These are phyloP conservation scores for Nomada ferruginata DNA, from an alignment of 2,888 invertebrate species.

Conservation along the genomic window DNA sequence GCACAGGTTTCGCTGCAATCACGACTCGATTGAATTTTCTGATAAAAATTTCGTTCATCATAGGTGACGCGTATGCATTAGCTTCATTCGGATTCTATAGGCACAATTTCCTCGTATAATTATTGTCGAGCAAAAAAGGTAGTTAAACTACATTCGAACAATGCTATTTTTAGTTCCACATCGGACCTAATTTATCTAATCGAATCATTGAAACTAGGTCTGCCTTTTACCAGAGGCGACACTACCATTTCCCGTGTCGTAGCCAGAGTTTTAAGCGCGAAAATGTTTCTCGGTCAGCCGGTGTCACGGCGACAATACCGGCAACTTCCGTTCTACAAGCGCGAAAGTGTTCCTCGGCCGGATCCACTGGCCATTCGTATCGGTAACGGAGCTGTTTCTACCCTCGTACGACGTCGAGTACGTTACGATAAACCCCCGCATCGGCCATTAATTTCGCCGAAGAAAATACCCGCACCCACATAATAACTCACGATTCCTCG, in stretches of 20 bases:
- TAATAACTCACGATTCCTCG: slow-evolving; percentile 33
- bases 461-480: slow-evolving; percentile 41
- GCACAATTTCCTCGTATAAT: too few species aligned
- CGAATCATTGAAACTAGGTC: too few species aligned
- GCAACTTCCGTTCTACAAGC: slow-evolving; percentile 45
- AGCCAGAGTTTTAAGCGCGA: neutral
- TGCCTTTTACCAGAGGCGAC: neutral
- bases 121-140: too few species aligned
- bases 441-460: slow-evolving; percentile 70
- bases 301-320: slow-evolving; percentile 21
- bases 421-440: slow-evolving; percentile 64
- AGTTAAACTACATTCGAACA: too few species aligned
- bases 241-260: neutral
- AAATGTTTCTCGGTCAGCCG: slow-evolving; percentile 23
- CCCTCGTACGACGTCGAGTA: slow-evolving; percentile 60
- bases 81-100: neutral
- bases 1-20: slow-evolving; percentile 19
- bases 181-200: too few species aligned
- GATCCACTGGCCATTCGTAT: slow-evolving; percentile 68
- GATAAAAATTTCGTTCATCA: neutral
- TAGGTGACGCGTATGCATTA: neutral
- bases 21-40: neutral
- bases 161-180: too few species aligned
- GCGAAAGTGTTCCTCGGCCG: slow-evolving; percentile 25
- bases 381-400: slow-evolving; percentile 69